phyloP scores from a whole-genome alignment of 2,888 invertebrate species.

The Ecdyonurus torrentis region DNA sequence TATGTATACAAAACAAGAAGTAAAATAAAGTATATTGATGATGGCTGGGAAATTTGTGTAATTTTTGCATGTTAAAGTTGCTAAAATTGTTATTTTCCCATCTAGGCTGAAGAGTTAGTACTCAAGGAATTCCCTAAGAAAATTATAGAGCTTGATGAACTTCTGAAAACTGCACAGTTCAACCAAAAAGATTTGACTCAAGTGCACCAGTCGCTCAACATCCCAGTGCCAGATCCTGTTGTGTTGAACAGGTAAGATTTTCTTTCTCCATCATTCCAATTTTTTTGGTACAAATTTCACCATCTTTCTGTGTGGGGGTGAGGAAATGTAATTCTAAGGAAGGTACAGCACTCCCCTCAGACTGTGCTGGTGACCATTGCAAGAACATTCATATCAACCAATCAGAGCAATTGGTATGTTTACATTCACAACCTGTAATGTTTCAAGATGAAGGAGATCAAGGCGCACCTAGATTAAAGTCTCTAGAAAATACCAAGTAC shows the following conservation, averaged over 20 bases:
- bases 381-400: not conserved
- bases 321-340: not conserved
- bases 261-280: not conserved
- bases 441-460: too few relatives aligned
- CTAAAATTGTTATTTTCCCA: too few relatives aligned
- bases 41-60: too few relatives aligned
- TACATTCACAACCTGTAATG: too few relatives aligned
- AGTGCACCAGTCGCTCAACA: constrained; percentile 69
- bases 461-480: too few relatives aligned
- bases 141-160: constrained; percentile 74
- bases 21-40: too few relatives aligned
- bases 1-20: too few relatives aligned
- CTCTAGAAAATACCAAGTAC: too few relatives aligned
- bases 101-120: constrained; percentile 74
- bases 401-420: too few relatives aligned
- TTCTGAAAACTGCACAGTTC: constrained; percentile 69
- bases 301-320: not conserved
- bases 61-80: too few relatives aligned
- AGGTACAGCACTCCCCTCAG: too few relatives aligned
- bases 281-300: not conserved
- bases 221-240: constrained; percentile 72
- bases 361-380: too few relatives aligned
- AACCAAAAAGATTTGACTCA: constrained; percentile 58
- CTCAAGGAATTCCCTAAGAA: constrained; percentile 84
- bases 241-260: constrained; percentile 31